A percentile compares a stretch with the other conserved stretches of the same genome.
These are phyloP conservation scores for Noctua comes DNA, from an alignment of 2,888 invertebrate species.

Conservation along the genomic window DNA sequence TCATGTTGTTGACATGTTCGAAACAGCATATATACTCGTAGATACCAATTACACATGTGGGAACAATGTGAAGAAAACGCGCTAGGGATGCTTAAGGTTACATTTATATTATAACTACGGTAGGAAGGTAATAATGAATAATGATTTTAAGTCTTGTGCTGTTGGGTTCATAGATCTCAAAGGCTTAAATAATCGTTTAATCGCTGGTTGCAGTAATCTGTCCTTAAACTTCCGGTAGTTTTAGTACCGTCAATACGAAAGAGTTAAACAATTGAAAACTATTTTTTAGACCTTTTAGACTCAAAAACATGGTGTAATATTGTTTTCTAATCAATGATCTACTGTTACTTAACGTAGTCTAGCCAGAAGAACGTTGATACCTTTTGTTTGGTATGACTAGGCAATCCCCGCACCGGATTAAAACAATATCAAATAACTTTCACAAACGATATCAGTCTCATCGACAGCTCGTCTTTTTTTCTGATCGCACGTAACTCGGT, in stretches of 20 bases:
- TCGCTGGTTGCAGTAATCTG: neutral
- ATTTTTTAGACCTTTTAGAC: neutral
- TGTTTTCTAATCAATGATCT: constrained; percentile 3
- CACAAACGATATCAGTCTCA: neutral
- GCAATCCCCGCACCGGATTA: neutral
- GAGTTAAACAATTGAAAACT: neutral
- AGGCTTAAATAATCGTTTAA: too few species aligned
- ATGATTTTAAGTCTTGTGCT: neutral
- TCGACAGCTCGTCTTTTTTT: neutral
- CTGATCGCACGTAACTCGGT: neutral
- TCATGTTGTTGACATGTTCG: neutral
- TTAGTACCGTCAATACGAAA: neutral
- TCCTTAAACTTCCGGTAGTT: too few species aligned
- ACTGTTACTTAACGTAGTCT: constrained; percentile 2
- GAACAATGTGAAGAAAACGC: neutral
- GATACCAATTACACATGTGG: neutral
- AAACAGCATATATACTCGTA: too few species aligned
- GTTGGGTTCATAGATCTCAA: neutral
- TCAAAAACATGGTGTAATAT: neutral
- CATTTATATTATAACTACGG: neutral
- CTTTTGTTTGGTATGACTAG: constrained; percentile 5
- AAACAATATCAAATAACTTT: neutral
- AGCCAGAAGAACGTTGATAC: neutral
- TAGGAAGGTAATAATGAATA: neutral
- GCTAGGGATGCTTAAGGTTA: too few species aligned